A percentile compares a stretch with the other conserved stretches of the same genome.
phyloP scores from a whole-genome alignment of 2,888 invertebrate genomes.

The Lochmaea crataegi region DNA sequence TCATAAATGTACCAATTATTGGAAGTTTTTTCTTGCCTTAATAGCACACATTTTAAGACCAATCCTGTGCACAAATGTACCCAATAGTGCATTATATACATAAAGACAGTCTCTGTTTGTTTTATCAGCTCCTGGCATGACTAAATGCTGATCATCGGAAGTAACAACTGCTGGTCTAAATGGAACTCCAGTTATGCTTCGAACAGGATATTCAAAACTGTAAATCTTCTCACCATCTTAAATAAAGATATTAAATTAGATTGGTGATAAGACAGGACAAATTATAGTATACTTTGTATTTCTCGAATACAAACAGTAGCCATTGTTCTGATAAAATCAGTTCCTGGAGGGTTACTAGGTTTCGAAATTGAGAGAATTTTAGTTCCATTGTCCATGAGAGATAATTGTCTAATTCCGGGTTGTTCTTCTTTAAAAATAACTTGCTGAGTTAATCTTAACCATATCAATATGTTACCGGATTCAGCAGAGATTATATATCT shows the following conservation, averaged over 20 bases:
- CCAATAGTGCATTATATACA: conserved; percentile 85
- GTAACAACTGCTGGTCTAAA: conserved; percentile 85
- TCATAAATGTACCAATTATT: background rate
- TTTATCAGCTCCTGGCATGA: conserved; percentile 84
- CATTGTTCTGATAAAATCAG: conserved; percentile 73
- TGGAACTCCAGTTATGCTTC: conserved; percentile 75
- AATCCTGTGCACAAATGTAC: conserved; percentile 70
- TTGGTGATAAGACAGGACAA: too few relatives aligned
- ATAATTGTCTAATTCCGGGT: conserved; percentile 80
- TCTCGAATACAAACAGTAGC: conserved; percentile 77
- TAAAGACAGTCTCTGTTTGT: conserved; percentile 83
- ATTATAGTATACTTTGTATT: conserved; percentile 73
- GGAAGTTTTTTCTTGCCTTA: conserved; percentile 65
- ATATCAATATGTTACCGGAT: conserved; percentile 89
- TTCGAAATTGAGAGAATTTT: conserved; percentile 82
- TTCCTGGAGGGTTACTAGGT: conserved; percentile 71
- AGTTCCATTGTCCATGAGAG: conserved; percentile 78
- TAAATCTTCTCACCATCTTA: conserved; percentile 82
- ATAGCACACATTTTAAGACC: conserved; percentile 67
- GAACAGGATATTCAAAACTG: conserved; percentile 84
- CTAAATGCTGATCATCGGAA: conserved; percentile 81
- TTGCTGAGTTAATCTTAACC: conserved; percentile 83
- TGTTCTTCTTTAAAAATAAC: conserved; percentile 88
- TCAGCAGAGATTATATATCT: conserved; percentile 89
- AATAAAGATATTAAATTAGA: conserved; percentile 47